Conservation (phyloP, 2,888 invertebrate species). For the Dichetophora obliterata region DNA sequence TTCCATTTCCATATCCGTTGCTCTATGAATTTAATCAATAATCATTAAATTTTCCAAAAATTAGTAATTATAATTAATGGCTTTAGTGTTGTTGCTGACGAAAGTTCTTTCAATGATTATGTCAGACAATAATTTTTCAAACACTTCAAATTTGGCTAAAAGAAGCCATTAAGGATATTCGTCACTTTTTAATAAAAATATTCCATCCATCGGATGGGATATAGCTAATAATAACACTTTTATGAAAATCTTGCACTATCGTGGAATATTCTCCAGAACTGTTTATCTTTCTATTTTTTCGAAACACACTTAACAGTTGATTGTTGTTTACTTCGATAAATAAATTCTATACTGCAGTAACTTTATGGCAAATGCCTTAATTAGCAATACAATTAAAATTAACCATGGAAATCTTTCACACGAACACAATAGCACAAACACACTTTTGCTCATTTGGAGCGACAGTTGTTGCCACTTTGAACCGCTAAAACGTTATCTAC, state of each 20-base stretch:
- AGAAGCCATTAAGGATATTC: not conserved
- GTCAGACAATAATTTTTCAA: too few relatives aligned
- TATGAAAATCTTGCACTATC: conserved; percentile 41
- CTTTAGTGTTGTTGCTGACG: conserved; percentile 5
- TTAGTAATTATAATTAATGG: conserved; percentile 56
- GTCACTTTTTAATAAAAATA: not conserved
- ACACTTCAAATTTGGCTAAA: too few relatives aligned
- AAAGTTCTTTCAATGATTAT: not conserved
- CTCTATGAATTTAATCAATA: conserved; percentile 61
- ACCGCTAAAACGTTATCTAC: conserved; percentile 28
- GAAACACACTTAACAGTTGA: too few relatives aligned
- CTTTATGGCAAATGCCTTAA: conserved; percentile 32
- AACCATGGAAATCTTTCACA: not conserved
- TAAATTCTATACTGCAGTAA: conserved; percentile 23
- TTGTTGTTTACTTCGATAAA: too few relatives aligned
- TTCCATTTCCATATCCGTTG: conserved; percentile 41
- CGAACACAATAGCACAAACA: not conserved
- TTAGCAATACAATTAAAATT: not conserved
- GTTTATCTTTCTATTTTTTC: too few relatives aligned
- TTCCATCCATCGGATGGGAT: not conserved
- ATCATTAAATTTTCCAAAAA: conserved; percentile 64
- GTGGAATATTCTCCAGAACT: not conserved
- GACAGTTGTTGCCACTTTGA: conserved; percentile 20
- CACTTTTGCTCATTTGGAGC: not conserved
- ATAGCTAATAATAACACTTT: not conserved